Evolutionary conservation across 1,140 invertebrate genomes (phyloP).

Genomic region (Muscidifurax raptorellus): DNA sequence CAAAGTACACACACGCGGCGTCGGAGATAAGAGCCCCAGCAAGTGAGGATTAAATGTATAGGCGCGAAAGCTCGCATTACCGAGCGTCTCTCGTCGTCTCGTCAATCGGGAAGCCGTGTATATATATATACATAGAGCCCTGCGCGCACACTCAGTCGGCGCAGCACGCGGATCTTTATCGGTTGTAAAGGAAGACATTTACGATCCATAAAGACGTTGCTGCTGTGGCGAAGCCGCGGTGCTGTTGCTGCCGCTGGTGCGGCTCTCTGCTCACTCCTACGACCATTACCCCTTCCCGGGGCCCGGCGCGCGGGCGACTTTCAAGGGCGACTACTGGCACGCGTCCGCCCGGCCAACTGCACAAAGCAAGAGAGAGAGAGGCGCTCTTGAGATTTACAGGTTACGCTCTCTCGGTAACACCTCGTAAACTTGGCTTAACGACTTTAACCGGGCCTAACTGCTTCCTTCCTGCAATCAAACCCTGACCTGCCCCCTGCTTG

Average conservation of each 20-base stretch:
- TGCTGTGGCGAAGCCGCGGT: conserved; percentile 40
- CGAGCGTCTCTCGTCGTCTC: conserved; percentile 52
- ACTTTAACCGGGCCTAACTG: conserved; percentile 76
- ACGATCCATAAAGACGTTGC: conserved; percentile 76
- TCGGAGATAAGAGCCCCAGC: background rate
- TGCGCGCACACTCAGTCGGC: background rate
- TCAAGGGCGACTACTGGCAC: conserved; percentile 75
- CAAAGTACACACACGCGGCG: background rate
- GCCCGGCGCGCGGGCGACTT: conserved; percentile 58
- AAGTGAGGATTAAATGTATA: conserved; percentile 4
- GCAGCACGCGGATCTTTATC: conserved; percentile 72
- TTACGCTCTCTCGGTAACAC: conserved; percentile 74
- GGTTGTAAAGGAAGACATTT: conserved; percentile 76
- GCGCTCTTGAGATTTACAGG: conserved; percentile 73
- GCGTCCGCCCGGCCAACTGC: conserved; percentile 62
- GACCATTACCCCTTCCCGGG: conserved; percentile 72
- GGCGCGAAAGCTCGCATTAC: conserved; percentile 2
- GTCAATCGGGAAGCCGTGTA: conserved; percentile 62
- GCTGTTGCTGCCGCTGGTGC: conserved; percentile 32
- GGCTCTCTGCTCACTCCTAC: conserved; percentile 60
- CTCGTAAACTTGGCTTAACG: conserved; percentile 77
- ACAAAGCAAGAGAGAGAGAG: conserved; percentile 38
- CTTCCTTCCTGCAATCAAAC: conserved; percentile 75
- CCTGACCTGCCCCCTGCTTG: conserved; percentile 63
- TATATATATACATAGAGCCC: background rate